These are phyloP conservation scores for Lypha dubia DNA, from an alignment of 2,888 invertebrate genomes.

Conservation along the genomic window DNA sequence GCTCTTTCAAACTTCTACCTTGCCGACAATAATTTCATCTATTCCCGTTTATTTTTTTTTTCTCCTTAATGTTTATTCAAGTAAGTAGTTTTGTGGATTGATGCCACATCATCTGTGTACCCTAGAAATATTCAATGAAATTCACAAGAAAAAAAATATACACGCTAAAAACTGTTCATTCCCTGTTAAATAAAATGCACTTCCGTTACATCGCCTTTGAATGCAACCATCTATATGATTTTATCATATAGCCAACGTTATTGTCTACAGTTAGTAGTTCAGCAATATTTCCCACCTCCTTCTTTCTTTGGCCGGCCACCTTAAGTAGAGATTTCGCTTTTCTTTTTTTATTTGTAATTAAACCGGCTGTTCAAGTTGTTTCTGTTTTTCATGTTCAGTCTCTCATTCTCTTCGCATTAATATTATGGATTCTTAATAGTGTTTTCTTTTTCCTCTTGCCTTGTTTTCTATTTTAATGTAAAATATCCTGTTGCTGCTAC, in stretches of 20 bases:
- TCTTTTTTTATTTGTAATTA: constrained; percentile 67
- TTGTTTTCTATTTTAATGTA: constrained; percentile 55
- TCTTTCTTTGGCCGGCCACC: background rate
- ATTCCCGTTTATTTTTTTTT: too few species aligned
- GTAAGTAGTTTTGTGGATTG: constrained; percentile 52
- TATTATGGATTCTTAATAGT: constrained; percentile 51
- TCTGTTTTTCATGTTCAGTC: constrained; percentile 47
- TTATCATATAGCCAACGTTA: constrained; percentile 25
- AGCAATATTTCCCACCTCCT: background rate
- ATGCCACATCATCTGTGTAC: constrained; percentile 34
- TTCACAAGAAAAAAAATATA: constrained; percentile 5
- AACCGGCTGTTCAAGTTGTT: constrained; percentile 46
- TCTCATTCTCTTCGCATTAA: constrained; percentile 53
- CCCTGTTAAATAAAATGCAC: constrained; percentile 69
- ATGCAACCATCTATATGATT: constrained; percentile 33
- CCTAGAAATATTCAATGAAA: constrained; percentile 19
- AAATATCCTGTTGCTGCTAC: constrained; percentile 69
- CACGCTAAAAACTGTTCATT: too few species aligned
- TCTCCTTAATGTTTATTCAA: constrained; percentile 45
- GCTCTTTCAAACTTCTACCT: background rate
- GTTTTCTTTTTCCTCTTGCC: background rate
- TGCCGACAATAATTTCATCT: background rate
- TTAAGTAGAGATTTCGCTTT: constrained; percentile 28
- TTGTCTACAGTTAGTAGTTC: constrained; percentile 7
- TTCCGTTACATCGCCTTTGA: constrained; percentile 67